Evolutionary conservation across 2,888 invertebrate genomes (phyloP), one percentile per base, ranked within the genome.

Genomic region (Cylloceria caligata): DNA sequence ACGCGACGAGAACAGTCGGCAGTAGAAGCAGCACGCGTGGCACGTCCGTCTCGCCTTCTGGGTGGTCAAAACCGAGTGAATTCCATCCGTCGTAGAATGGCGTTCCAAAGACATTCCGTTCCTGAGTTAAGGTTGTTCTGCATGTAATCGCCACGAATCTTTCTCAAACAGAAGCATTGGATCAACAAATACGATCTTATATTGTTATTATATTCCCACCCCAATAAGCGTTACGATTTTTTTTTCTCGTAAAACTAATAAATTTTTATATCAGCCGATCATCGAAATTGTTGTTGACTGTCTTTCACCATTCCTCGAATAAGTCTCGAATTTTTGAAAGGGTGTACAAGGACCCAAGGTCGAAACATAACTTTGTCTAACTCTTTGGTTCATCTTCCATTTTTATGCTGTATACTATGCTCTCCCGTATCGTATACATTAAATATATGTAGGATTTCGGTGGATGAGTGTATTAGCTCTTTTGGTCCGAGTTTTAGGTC

Each of bases 41-140:
- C 84, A 87, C 87, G 86, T 87, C 84, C 87, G 86, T 82, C 73
- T 81, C 80, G 81, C 77, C 79, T 86, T 88, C 89, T 90, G 90
- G 90, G 90, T 90, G 90, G 90, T 83, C 90, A 87, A 86, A 84
- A 84, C 87, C 84, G 83, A 86, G 84, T 88, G 85, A 90, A 90
- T 90, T 90, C 90, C 88, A 88, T 87, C 87, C 86, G 68, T 79
- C 79, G 76, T 72, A 83, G 79, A 85, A 82, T 83, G 81, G 83
- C 83, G 80, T 80, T 83, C 82, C 39, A 65, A 30, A 79, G 78
- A 74, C 79, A 83, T 85, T 83, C 84, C 81, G 77, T 60, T 13
- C 74, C 30, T 74, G 77, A 68, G 74, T 78, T 71, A 62, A 71
- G 49, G 30, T 49, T 60, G 11, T 49, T 62, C 57, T 65, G 27